Conservation (phyloP, 1,140 invertebrate genomes). For the Drosophila mojavensis region DNA sequence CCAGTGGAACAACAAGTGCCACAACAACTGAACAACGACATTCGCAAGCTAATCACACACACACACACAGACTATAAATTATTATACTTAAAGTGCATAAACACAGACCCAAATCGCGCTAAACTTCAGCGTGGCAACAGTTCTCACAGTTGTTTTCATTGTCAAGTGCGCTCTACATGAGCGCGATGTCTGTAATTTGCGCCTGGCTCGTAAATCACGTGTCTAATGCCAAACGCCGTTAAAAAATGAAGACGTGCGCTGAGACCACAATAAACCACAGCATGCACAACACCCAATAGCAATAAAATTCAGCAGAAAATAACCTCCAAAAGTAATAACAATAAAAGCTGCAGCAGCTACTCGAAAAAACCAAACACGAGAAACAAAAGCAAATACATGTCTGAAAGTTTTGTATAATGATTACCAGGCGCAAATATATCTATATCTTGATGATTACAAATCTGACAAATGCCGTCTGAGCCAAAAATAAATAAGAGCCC, state of each 20-base stretch:
- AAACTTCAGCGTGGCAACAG: constrained; percentile 28
- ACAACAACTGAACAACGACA: constrained; percentile 11
- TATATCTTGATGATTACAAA: constrained; percentile 14
- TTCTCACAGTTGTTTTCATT: constrained; percentile 46
- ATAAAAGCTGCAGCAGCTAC: constrained; percentile 29
- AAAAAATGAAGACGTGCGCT: constrained; percentile 61
- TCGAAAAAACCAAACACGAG: constrained; percentile 6
- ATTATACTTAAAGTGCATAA: constrained; percentile 23
- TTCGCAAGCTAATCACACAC: constrained; percentile 44
- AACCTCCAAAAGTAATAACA: constrained; percentile 55
- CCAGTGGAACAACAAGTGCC: constrained; percentile 9
- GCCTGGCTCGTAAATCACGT: constrained; percentile 63
- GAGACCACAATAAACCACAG: constrained; percentile 36
- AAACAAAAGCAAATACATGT: constrained; percentile 11
- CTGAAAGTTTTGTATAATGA: constrained; percentile 9
- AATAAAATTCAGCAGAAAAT: constrained; percentile 54
- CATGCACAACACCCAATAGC: constrained; percentile 23
- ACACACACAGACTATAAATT: constrained; percentile 40
- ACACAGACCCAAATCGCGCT: constrained; percentile 55
- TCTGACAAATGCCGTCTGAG: constrained; percentile 31
- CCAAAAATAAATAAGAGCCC: constrained; percentile 23
- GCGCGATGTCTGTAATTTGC: neutral
- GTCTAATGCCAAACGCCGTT: constrained; percentile 37
- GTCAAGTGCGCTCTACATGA: constrained; percentile 46
- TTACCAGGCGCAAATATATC: neutral